phyloP scores from a whole-genome alignment of 2,888 invertebrate species.

The Eupithecia centaureata region DNA sequence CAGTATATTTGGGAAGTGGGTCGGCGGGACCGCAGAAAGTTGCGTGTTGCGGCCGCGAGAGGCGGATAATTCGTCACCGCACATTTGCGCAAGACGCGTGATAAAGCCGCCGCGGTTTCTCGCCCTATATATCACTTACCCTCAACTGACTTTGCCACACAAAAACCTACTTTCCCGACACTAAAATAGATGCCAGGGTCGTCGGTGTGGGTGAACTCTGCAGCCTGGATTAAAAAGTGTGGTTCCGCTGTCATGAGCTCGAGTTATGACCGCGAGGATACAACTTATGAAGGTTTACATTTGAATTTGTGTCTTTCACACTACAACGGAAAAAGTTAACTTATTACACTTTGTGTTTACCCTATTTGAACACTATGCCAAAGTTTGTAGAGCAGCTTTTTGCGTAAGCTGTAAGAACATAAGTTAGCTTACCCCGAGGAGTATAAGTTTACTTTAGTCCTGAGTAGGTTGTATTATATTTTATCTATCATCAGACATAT shows the following conservation, averaged over 20 bases:
- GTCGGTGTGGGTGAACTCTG: slow-evolving; percentile 37
- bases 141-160: slow-evolving; percentile 17
- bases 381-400: slow-evolving; percentile 8
- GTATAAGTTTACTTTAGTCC: slow-evolving; percentile 3
- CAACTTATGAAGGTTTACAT: slow-evolving; percentile 43
- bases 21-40: slow-evolving; percentile 33
- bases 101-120: slow-evolving; percentile 48
- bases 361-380: slow-evolving; percentile 6
- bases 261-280: slow-evolving; percentile 41
- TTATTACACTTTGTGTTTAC: slow-evolving; percentile 23
- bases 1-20: slow-evolving; percentile 31
- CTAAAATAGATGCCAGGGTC: slow-evolving; percentile 15
- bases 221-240: slow-evolving; percentile 48
- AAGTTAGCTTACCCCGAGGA: slow-evolving; percentile 2
- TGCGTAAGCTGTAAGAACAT: not conserved
- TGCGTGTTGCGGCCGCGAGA: slow-evolving; percentile 30
- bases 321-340: slow-evolving; percentile 29
- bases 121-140: slow-evolving; percentile 47
- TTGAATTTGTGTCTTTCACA: slow-evolving; percentile 40
- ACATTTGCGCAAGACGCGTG: slow-evolving; percentile 46
- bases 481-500: not conserved
- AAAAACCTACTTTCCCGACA: slow-evolving; percentile 14
- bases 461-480: not conserved
- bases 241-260: slow-evolving; percentile 45
- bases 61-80: slow-evolving; percentile 45